Evolutionary conservation across 2,113 vertebrate species (phyloP).

Genomic region (Thinocorus orbignyianus): DNA sequence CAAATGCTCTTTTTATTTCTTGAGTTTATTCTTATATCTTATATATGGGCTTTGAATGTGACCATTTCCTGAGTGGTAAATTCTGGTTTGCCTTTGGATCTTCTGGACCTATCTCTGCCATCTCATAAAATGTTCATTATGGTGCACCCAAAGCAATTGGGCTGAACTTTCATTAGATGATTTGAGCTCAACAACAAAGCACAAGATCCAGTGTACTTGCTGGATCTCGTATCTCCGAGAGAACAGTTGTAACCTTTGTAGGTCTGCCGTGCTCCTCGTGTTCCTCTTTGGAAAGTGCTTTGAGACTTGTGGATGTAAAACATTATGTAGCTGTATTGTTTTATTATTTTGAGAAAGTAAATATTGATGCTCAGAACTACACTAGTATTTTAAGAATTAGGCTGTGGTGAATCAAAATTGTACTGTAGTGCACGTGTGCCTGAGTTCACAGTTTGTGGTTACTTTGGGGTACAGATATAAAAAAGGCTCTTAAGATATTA

Average conservation of each 20-base stretch:
- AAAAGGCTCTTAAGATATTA: neutral
- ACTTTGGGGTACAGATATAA: neutral
- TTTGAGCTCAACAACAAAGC: neutral
- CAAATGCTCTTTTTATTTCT: neutral
- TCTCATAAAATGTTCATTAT: neutral
- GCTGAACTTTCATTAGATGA: neutral
- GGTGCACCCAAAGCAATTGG: neutral
- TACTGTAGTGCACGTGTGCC: neutral
- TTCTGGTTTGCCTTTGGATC: neutral
- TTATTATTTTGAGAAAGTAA: neutral
- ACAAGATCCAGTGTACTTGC: neutral
- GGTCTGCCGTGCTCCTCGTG: neutral
- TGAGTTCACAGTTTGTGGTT: neutral
- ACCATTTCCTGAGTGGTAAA: neutral
- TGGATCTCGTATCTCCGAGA: neutral
- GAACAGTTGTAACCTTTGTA: neutral
- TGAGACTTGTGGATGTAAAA: neutral
- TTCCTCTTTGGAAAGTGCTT: conserved; percentile 9
- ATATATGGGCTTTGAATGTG: neutral
- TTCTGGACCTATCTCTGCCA: neutral
- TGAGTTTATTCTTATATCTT: neutral
- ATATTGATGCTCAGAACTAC: neutral
- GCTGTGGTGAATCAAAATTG: neutral
- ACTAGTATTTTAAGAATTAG: neutral
- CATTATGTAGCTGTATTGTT: neutral